Percentiles rank a stretch among this genome's conserved stretches.
Conservation (phyloP, 2,113 vertebrate genomes). For the human (Homo sapiens) region DNA sequence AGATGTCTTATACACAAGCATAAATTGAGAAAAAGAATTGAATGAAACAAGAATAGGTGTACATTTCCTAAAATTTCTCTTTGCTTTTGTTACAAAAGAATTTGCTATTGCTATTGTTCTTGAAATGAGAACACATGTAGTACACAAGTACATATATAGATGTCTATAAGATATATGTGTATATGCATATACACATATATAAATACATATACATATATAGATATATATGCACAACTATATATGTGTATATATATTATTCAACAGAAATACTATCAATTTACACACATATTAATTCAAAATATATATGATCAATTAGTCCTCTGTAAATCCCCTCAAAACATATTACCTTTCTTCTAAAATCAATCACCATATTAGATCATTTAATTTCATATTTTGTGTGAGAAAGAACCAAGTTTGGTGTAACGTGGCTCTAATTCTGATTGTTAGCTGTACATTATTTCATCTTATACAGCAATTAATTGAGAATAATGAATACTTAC, state of each 20-base stretch:
- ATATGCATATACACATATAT: background rate
- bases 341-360: background rate
- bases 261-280: background rate
- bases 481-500: background rate
- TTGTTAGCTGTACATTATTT: background rate
- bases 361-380: background rate
- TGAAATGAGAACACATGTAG: background rate
- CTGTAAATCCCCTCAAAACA: background rate
- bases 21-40: background rate
- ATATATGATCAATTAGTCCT: background rate
- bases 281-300: background rate
- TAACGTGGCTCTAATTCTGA: background rate
- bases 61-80: constrained; percentile 19
- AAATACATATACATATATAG: background rate
- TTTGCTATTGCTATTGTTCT: background rate
- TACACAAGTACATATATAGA: background rate
- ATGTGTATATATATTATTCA: background rate
- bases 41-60: background rate
- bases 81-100: background rate
- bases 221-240: background rate
- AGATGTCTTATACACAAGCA: background rate
- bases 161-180: background rate
- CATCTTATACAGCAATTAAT: background rate
- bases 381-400: background rate
- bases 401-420: background rate